A percentile compares a stretch with the other conserved stretches of the same genome.
These are phyloP conservation scores for Agrotis clavis DNA, from an alignment of 2,888 invertebrate genomes.

Conservation along the genomic window DNA sequence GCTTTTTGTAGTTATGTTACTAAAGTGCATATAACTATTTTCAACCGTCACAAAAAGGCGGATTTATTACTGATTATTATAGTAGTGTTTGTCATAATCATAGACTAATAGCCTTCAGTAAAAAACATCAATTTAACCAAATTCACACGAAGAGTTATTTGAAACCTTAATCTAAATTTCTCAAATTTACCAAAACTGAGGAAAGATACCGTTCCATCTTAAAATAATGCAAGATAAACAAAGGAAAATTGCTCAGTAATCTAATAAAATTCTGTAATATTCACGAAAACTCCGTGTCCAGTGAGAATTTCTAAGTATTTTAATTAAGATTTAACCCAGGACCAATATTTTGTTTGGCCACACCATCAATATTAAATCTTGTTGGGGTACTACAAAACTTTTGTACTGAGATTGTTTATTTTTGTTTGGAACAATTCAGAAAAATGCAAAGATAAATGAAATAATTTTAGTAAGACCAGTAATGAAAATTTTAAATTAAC, in stretches of 20 bases:
- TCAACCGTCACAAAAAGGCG: too few species aligned
- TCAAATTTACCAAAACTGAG: neutral
- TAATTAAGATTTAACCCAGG: constrained; percentile 51
- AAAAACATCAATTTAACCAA: neutral
- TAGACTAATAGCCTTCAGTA: neutral
- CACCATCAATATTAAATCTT: constrained; percentile 60
- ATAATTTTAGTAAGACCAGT: too few species aligned
- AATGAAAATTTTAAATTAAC: too few species aligned
- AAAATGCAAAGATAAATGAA: neutral
- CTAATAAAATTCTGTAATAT: constrained; percentile 28
- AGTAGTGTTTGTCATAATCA: neutral
- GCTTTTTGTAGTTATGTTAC: neutral
- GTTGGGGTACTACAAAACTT: constrained; percentile 32
- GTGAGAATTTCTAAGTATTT: constrained; percentile 60
- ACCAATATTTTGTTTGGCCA: constrained; percentile 58
- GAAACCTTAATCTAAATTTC: too few species aligned
- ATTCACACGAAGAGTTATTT: too few species aligned
- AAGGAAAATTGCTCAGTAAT: constrained; percentile 13
- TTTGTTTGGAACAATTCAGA: neutral
- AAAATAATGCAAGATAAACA: constrained; percentile 17
- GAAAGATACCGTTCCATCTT: neutral
- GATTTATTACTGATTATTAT: too few species aligned
- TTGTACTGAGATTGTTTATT: constrained; percentile 18
- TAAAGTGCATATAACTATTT: too few species aligned
- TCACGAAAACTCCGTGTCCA: constrained; percentile 37